Evolutionary conservation across 2,888 invertebrate species (phyloP).

Genomic region (Seira ritae): DNA sequence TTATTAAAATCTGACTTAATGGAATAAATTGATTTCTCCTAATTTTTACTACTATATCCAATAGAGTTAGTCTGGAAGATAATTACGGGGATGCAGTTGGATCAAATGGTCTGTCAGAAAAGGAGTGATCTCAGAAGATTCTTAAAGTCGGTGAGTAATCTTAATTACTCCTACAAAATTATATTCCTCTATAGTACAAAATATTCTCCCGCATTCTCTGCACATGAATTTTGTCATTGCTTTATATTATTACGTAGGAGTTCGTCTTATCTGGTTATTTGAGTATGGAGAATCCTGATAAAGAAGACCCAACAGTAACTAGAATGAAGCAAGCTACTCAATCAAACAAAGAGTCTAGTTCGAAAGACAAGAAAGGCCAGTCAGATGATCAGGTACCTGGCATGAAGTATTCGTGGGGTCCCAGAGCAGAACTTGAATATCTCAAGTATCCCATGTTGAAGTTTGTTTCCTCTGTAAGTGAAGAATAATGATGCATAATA

Average conservation of each 20-base stretch:
- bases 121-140: constrained; percentile 63
- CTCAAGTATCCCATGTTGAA: constrained; percentile 65
- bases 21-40: too few relatives aligned
- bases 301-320: constrained; percentile 9
- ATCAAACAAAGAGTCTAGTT: background rate
- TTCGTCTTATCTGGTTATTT: constrained; percentile 66
- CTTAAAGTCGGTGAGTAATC: constrained; percentile 59
- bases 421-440: constrained; percentile 68
- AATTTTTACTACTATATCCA: too few relatives aligned
- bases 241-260: constrained; percentile 57
- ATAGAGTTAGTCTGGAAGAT: constrained; percentile 63
- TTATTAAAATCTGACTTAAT: too few relatives aligned
- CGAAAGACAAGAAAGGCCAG: background rate
- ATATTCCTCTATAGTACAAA: too few relatives aligned
- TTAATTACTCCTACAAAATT: too few relatives aligned
- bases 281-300: constrained; percentile 52
- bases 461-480: constrained; percentile 66
- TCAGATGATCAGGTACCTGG: constrained; percentile 46
- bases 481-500: too few relatives aligned
- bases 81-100: constrained; percentile 40
- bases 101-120: constrained; percentile 58
- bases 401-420: constrained; percentile 70
- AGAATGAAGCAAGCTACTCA: background rate
- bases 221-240: too few relatives aligned
- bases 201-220: too few relatives aligned